Evolutionary conservation across 1,140 invertebrate genomes (phyloP), one percentile per base, ranked within the genome.

Genomic region (Spodoptera frugiperda): DNA sequence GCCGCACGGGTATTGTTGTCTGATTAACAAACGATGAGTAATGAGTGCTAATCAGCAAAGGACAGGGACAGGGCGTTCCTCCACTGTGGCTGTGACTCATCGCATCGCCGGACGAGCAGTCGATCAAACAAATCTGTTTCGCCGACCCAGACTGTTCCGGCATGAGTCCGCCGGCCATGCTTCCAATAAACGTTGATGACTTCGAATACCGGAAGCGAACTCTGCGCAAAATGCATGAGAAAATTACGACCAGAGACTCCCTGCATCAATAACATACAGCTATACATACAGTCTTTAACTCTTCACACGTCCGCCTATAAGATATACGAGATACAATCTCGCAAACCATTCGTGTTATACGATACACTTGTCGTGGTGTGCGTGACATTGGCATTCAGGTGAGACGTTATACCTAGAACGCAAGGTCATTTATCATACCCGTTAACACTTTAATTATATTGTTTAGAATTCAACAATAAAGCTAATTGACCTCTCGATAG

Each of bases 21-120:
- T 87, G 85, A 88, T 90, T 86, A 85, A 78, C 67, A 79, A 78
- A 83, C 76, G 84, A 89, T 91, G 91, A 89, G 84, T 91, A 90
- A 91, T 83, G 82, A 89, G 78, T 82, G 81, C 79, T 91, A 90
- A 91, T 92, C 87, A 89, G 83, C 63, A 88, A 85, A 83, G 84
- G 84, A 84, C 85, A 77, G 44, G 72, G 84, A 71, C 76, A 84
- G 86, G 86, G 87, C 91, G 88, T 91, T 90, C 89, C 88, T 88
- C 78, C 61, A 73, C 25, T 25, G 25, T 25, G 25, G 5, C 30
- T 54, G 77, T 92, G 90, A 92, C 72, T 92, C 91, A 93, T 70
- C 67, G 65, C 91, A 93, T 70, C 67, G 65, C 48, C 78, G 49
- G 48, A 51, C 65, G 46, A 65, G 33, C 54, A 73, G 17, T 71